Conservation (phyloP, 2,797 vertebrate genomes). For the Dipus sagitta region DNA sequence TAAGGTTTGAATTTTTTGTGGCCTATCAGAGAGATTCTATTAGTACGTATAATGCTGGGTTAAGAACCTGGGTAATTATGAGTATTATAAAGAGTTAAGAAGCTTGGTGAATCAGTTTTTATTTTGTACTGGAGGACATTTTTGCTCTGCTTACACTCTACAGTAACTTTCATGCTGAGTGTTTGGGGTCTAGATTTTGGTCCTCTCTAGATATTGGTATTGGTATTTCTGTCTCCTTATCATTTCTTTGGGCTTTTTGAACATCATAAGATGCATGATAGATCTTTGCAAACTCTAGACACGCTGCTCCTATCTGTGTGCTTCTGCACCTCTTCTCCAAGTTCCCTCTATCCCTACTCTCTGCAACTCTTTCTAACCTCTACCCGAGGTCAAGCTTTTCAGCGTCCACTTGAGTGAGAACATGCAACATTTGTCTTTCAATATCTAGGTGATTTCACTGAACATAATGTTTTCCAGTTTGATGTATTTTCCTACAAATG, state of each 20-base stretch:
- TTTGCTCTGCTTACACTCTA: conserved; percentile 12
- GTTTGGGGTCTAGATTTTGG: conserved; percentile 6
- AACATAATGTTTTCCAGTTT: neutral
- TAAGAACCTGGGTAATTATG: neutral
- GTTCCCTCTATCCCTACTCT: neutral
- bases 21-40: conserved; percentile 18
- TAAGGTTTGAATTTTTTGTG: conserved; percentile 44
- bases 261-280: neutral
- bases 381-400: neutral
- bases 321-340: neutral
- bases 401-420: neutral
- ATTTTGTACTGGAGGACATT: conserved; percentile 1
- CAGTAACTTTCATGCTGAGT: neutral
- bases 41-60: neutral
- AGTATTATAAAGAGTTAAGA: conserved; percentile 27
- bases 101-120: neutral
- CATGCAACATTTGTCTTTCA: neutral
- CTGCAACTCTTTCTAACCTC: neutral
- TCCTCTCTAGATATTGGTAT: neutral
- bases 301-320: neutral
- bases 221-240: conserved; percentile 42
- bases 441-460: neutral
- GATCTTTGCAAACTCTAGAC: no score
- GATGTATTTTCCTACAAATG: neutral
- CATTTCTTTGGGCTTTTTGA: neutral